Base-by-base conservation (phyloP, 2,113 vertebrate genomes). In the Galeopterus variegatus region DNA sequence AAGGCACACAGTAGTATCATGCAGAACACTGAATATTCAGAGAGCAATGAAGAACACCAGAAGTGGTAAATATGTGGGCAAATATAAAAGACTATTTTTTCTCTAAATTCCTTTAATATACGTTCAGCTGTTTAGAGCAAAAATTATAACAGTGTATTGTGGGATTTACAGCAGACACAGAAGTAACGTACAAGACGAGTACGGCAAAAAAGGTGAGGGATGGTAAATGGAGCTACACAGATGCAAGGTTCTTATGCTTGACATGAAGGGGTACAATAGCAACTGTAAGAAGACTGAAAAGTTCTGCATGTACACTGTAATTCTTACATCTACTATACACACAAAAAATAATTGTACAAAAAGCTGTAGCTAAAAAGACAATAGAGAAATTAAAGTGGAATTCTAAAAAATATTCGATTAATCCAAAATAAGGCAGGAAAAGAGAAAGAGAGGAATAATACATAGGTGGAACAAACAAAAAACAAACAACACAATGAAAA, bases 351-450 rank as follows among this genome's bases (percentile, higher is more conserved):
- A 7, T 1, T 28, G 28, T 26, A 56, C 54, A 62, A 80, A 86
- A 67, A 93, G 23, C 41, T 75, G 1, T 8, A 87, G 52, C 69
- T 77, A 65, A 84, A 69, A 67, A 52, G 41, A 75, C 23, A 80
- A 85, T 1, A 85, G 41, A 88, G 10, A 96, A 69, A 64, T 56
- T 76, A 54, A 69, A 86, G 56, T 9, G 28, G n/a, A 76, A 76
- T 87, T 85, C 62, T 67, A 72, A 91, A 86, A 89, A 81, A 69
- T 23, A 91, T 26, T 70, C 28, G 26, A 28, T 76, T 50, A 79
- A 90, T 33, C 50, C 48, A 8, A 81, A 95, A 81, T 26, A 23
- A 60, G 21, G n/a, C 14, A 84, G 18, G 23, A 67, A 56, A 67
- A 24, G 28, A 94, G n/a, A 21, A 73, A 82, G 2, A 48, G 19